Conservation (phyloP, 2,113 vertebrate species). For the Ceratotherium simum region DNA sequence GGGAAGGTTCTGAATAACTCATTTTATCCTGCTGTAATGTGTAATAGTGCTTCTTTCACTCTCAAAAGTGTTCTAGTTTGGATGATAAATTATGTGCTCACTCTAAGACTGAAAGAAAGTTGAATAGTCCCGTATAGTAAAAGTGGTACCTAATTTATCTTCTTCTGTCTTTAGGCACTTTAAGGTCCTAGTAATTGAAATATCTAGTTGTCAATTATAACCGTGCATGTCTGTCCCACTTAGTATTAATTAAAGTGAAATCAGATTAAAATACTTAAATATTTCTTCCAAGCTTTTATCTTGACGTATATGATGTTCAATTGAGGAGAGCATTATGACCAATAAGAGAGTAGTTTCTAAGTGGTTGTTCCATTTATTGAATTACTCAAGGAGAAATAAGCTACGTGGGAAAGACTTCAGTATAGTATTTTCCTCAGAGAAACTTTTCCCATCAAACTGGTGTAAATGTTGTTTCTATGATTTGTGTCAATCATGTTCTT, state of each 20-base stretch:
- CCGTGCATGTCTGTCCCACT: slow-evolving; percentile 11
- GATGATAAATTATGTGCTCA: slow-evolving; percentile 17
- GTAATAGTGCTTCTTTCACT: background rate
- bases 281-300: slow-evolving; percentile 48
- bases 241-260: slow-evolving; percentile 64
- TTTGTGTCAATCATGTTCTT: background rate
- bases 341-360: slow-evolving; percentile 37
- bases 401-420: slow-evolving; percentile 24
- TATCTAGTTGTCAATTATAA: slow-evolving; percentile 45
- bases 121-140: background rate
- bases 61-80: background rate
- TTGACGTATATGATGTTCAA: slow-evolving; percentile 25
- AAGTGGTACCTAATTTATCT: slow-evolving; percentile 48
- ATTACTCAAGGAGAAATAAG: slow-evolving; percentile 10
- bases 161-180: slow-evolving; percentile 18
- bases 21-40: background rate
- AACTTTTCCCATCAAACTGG: background rate
- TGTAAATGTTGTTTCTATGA: background rate
- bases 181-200: slow-evolving; percentile 30
- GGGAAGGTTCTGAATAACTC: background rate
- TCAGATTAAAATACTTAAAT: slow-evolving; percentile 53
- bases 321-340: slow-evolving; percentile 13
- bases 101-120: slow-evolving; percentile 32
- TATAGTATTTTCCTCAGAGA: background rate
- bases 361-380: slow-evolving; percentile 37